Evolutionary conservation across 2,888 invertebrate species (phyloP).

Genomic region (Tetranychus truncatus): DNA sequence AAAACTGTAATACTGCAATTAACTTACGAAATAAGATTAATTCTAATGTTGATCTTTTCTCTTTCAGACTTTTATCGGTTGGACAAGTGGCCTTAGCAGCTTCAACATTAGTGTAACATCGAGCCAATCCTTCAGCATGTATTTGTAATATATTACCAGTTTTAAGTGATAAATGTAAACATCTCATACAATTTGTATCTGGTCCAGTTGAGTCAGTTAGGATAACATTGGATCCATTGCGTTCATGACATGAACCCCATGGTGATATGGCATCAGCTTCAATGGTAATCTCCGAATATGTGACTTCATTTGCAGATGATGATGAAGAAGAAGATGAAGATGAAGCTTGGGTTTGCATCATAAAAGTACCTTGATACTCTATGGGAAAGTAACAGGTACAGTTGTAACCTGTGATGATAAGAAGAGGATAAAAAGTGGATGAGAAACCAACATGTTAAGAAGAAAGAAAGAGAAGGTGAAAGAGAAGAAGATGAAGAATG

Average conservation of each 20-base stretch:
- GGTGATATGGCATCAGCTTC: constrained; percentile 46
- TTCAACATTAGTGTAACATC: constrained; percentile 44
- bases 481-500: not conserved
- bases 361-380: constrained; percentile 46
- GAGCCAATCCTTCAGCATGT: constrained; percentile 42
- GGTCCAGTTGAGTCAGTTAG: constrained; percentile 41
- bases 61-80: constrained; percentile 33
- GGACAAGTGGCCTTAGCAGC: constrained; percentile 43
- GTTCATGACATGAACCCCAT: constrained; percentile 46
- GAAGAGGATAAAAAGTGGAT: not conserved
- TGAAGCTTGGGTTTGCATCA: constrained; percentile 38
- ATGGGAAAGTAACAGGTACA: constrained; percentile 44
- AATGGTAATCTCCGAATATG: constrained; percentile 44
- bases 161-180: constrained; percentile 42
- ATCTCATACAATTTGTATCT: constrained; percentile 40
- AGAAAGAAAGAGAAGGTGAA: not conserved
- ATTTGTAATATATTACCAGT: constrained; percentile 45
- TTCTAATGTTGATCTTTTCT: constrained; percentile 31
- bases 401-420: not conserved
- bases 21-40: constrained; percentile 45
- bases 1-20: not conserved
- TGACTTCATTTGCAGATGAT: constrained; percentile 33
- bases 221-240: constrained; percentile 44
- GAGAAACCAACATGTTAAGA: not conserved
- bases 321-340: not conserved